Conservation (phyloP, 2,113 vertebrate genomes). For the Tachycineta bicolor region DNA sequence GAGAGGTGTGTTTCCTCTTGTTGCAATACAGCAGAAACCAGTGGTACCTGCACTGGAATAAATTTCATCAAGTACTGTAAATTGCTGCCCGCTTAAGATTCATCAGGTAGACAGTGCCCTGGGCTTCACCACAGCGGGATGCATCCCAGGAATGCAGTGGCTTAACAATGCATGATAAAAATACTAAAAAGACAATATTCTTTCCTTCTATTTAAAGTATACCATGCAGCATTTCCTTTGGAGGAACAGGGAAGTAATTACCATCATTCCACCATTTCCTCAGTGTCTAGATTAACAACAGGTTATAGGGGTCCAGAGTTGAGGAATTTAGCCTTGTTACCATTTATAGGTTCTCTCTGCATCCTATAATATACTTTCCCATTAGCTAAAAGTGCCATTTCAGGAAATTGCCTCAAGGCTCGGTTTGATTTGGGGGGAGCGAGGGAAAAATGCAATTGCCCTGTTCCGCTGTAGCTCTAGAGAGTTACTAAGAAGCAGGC, state of each 20-base stretch:
- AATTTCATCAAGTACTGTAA: background rate
- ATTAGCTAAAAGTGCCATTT: background rate
- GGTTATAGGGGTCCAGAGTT: background rate
- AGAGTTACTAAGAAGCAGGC: background rate
- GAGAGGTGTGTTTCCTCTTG: background rate
- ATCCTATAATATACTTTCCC: background rate
- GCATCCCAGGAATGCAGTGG: background rate
- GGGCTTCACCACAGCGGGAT: background rate
- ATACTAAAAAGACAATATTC: background rate
- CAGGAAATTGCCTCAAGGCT: constrained; percentile 13
- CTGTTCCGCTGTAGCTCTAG: background rate
- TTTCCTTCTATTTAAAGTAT: background rate
- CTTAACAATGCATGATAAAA: background rate
- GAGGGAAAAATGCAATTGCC: background rate
- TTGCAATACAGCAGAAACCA: background rate
- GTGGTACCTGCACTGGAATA: background rate
- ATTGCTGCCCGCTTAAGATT: background rate
- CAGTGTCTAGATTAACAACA: background rate
- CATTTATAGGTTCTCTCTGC: constrained; percentile 11
- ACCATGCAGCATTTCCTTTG: background rate
- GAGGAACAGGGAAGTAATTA: constrained; percentile 10
- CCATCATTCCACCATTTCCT: background rate
- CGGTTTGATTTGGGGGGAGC: background rate
- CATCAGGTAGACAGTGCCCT: background rate
- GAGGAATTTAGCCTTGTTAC: background rate